These are phyloP conservation scores for Diplolepis rosae DNA, from an alignment of 2,888 invertebrate species.

Conservation along the genomic window DNA sequence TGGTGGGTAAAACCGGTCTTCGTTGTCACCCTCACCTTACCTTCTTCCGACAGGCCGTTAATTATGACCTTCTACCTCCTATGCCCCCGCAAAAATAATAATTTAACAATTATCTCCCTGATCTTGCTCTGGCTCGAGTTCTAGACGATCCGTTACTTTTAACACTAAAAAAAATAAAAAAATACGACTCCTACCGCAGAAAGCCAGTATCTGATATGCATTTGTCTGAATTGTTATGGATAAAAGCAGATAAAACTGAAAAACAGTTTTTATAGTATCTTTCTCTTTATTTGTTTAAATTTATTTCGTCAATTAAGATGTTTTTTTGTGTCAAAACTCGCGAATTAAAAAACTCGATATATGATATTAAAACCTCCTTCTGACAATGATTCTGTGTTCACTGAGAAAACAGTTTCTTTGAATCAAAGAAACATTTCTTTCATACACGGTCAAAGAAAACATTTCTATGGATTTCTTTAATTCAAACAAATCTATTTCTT, in stretches of 20 bases:
- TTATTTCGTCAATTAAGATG: too few species aligned
- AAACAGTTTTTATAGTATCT: too few species aligned
- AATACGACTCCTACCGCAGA: slow-evolving; percentile 9
- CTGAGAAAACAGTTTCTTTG: too few species aligned
- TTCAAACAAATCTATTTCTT: too few species aligned
- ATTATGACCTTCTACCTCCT: slow-evolving; percentile 55
- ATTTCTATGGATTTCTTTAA: too few species aligned
- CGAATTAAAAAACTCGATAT: too few species aligned
- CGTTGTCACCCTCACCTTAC: slow-evolving; percentile 36
- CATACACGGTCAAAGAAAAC: too few species aligned
- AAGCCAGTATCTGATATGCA: neutral
- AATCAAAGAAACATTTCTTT: too few species aligned
- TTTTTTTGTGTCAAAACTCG: too few species aligned
- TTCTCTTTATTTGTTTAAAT: too few species aligned
- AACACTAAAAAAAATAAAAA: slow-evolving; percentile 18
- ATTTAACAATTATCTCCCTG: slow-evolving; percentile 65
- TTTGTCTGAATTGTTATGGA: slow-evolving; percentile 27
- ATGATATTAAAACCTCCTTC: too few species aligned
- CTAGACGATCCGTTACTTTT: slow-evolving; percentile 30
- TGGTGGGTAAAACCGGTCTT: neutral
- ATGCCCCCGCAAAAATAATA: slow-evolving; percentile 62
- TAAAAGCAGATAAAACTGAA: slow-evolving; percentile 4
- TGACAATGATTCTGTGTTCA: too few species aligned
- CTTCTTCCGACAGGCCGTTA: slow-evolving; percentile 61
- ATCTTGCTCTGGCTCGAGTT: slow-evolving; percentile 32